A percentile compares a stretch with the other conserved stretches of the same genome.
phyloP scores from a whole-genome alignment of 2,797 vertebrate genomes.

The Tauraco hartlaubi region DNA sequence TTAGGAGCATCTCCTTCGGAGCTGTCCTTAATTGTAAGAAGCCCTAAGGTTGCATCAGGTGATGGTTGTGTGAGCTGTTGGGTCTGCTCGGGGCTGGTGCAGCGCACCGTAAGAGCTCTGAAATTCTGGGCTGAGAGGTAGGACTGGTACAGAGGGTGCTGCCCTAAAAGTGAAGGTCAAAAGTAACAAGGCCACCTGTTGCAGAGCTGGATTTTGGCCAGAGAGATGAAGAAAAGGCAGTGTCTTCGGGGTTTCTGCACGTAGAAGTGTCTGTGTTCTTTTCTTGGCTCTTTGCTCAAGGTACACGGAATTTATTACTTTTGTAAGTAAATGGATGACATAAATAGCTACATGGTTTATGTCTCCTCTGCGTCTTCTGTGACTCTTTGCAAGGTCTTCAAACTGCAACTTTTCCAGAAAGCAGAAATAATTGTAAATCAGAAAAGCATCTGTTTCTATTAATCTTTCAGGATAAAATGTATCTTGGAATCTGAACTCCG shows the following conservation, averaged over 20 bases:
- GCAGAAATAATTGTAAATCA: neutral
- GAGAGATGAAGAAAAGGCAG: neutral
- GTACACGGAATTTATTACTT: neutral
- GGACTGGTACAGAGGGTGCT: neutral
- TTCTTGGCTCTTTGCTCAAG: neutral
- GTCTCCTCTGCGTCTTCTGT: neutral
- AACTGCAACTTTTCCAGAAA: neutral
- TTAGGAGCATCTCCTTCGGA: neutral
- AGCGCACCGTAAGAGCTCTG: fast-evolving
- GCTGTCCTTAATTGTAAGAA: neutral
- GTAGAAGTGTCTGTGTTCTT: fast-evolving
- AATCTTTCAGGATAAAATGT: neutral
- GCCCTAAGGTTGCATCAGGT: neutral
- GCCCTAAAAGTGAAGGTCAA: neutral
- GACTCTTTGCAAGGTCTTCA: neutral
- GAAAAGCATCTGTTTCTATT: neutral
- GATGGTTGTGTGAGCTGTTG: too few relatives aligned
- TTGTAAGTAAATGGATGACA: neutral
- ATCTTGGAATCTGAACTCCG: neutral
- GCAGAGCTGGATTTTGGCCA: neutral
- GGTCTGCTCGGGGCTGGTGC: neutral
- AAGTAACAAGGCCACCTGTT: neutral
- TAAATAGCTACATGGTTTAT: neutral
- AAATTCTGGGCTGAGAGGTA: neutral
- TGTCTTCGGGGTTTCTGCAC: fast-evolving